Conservation (phyloP, 1,140 invertebrate species). For the Ips typographus region DNA sequence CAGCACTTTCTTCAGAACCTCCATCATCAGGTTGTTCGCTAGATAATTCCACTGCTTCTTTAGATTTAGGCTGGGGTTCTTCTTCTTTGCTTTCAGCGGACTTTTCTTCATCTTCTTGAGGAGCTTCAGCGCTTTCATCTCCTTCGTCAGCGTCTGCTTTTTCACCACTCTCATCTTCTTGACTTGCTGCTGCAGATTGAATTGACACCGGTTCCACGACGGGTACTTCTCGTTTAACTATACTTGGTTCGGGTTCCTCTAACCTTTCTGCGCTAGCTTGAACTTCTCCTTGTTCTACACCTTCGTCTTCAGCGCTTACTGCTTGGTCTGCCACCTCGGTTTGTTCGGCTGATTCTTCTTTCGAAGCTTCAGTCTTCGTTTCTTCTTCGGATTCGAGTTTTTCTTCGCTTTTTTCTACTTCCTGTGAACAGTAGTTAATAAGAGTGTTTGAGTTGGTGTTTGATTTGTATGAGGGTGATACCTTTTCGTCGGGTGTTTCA, state of each 20-base stretch:
- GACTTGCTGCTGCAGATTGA: slow-evolving; percentile 13
- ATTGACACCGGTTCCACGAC: slow-evolving; percentile 8
- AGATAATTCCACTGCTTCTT: slow-evolving; percentile 7
- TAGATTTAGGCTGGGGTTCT: slow-evolving; percentile 5
- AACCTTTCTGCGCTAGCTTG: slow-evolving; percentile 20
- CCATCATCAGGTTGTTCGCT: background rate
- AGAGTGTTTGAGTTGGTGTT: too few relatives aligned
- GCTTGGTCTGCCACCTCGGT: slow-evolving; percentile 11
- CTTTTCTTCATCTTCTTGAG: slow-evolving; percentile 24
- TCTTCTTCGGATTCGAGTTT: slow-evolving; percentile 33
- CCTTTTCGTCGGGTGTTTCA: slow-evolving; percentile 37
- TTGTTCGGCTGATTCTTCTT: slow-evolving; percentile 31
- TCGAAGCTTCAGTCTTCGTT: slow-evolving; percentile 22
- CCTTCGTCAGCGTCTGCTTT: slow-evolving; percentile 23
- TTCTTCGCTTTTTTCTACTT: slow-evolving; percentile 32
- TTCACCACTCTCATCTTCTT: slow-evolving; percentile 26
- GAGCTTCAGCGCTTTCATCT: slow-evolving; percentile 30
- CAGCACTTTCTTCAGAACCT: slow-evolving; percentile 36
- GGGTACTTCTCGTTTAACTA: slow-evolving; percentile 24
- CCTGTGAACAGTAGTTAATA: slow-evolving; percentile 1
- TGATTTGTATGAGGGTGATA: background rate
- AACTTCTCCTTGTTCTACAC: slow-evolving; percentile 23
- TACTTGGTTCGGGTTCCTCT: slow-evolving; percentile 25
- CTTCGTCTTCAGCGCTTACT: slow-evolving; percentile 37
- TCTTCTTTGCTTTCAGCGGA: slow-evolving; percentile 43